Conservation (phyloP, 2,888 invertebrate genomes). For the Drosophila anceps region DNA sequence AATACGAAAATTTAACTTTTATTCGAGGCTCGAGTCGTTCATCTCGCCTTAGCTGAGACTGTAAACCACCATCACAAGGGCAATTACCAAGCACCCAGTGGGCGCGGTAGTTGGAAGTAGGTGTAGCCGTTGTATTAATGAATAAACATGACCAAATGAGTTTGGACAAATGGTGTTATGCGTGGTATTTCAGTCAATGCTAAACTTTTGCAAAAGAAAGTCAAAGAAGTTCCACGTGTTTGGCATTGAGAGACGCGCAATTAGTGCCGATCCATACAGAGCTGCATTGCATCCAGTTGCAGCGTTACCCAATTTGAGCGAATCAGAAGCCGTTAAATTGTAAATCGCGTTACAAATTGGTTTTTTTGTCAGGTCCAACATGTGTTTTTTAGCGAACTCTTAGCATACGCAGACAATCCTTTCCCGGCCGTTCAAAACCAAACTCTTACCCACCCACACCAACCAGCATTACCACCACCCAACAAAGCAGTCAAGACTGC, state of each 20-base stretch:
- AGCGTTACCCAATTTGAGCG: slow-evolving; percentile 58
- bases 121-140: slow-evolving; percentile 71
- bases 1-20: slow-evolving; percentile 54
- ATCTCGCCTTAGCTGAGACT: slow-evolving; percentile 25
- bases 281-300: slow-evolving; percentile 47
- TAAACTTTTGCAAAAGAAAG: slow-evolving; percentile 71
- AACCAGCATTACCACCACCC: background rate
- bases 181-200: slow-evolving; percentile 13
- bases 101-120: slow-evolving; percentile 30
- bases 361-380: slow-evolving; percentile 64
- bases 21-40: slow-evolving; percentile 28
- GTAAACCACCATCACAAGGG: slow-evolving; percentile 72
- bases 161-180: slow-evolving; percentile 67
- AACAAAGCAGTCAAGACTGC: slow-evolving; percentile 66
- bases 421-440: background rate
- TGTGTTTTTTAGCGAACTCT: slow-evolving; percentile 59
- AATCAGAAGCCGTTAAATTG: slow-evolving; percentile 80
- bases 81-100: slow-evolving; percentile 58
- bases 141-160: slow-evolving; percentile 81
- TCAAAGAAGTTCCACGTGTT: slow-evolving; percentile 64
- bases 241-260: slow-evolving; percentile 59
- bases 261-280: slow-evolving; percentile 49
- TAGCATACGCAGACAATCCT: slow-evolving; percentile 58
- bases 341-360: slow-evolving; percentile 75
- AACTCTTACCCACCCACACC: background rate